Base-by-base conservation (phyloP, 1,140 invertebrate species). In the Drosophila lacteicornis region DNA sequence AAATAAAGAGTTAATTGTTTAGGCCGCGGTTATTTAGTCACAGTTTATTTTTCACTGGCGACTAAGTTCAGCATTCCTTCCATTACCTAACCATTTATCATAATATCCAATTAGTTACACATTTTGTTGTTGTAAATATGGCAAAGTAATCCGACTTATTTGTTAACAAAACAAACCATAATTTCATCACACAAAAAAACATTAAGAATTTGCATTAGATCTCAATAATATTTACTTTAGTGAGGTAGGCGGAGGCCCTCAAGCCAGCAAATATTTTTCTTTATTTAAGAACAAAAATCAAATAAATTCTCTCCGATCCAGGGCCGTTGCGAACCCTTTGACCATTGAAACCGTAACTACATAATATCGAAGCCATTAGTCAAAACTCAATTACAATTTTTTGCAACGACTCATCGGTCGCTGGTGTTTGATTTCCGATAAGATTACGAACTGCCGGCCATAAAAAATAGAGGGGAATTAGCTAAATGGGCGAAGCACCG, bases 401-500 rank as follows among this genome's bases (percentile, higher is more conserved):
- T 36, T 38, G 19, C 38, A 25, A 13, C 53, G 53, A 56, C 36
- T 56, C 53, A 56, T 56, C 53, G 53, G 53, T 19, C 53, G 8
- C 19, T 15, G 17, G 33, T 56, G 36, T 56, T 56, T 56, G 53
- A 56, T 56, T 56, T 56, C 53, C 53, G 53, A 56, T 56, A 56
- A 56, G 53, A 56, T 56, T 56, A 40, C 53, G 19, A 56, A 56
- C 36, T 56, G 53, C 53, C 53, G 53, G 36, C 53, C 53, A 56
- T 40, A 56, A 56, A 56, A 50, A 38, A 22, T 3, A 8, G 53
- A 8, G 53, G 53, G 36, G 53, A 56, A 56, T 56, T 56, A 56
- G 36, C 36, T 11, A 4, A 56, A 40, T 56, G 53, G 53, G 53
- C 36, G 15, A 56, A 40, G 53, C 17, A 17, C n/a, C 5, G 11